Percentiles rank a stretch among this genome's conserved stretches.
phyloP scores from a whole-genome alignment of 2,797 vertebrate species.

The Sandelia bainsii region DNA sequence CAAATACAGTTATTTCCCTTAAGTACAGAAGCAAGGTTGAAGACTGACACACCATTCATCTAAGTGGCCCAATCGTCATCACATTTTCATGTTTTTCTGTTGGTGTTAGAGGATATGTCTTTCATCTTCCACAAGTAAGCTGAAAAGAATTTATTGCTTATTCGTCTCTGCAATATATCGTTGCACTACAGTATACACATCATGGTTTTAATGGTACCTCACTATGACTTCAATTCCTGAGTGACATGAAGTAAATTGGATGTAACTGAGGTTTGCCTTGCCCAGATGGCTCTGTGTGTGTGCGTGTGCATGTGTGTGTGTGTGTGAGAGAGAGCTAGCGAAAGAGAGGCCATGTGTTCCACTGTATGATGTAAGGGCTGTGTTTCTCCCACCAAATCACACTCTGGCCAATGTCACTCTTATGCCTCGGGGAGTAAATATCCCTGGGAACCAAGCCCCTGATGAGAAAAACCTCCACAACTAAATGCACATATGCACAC shows the following conservation, averaged over 20 bases:
- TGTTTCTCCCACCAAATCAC: constrained; percentile 75
- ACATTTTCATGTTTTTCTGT: constrained; percentile 29
- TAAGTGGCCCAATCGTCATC: constrained; percentile 1
- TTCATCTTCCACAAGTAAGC: constrained; percentile 38
- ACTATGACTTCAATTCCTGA: constrained; percentile 56
- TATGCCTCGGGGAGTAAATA: constrained; percentile 75
- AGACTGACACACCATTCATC: constrained; percentile 24
- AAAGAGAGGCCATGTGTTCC: constrained; percentile 70
- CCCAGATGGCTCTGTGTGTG: constrained; percentile 62
- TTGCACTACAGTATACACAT: constrained; percentile 10
- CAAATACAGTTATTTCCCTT: background rate
- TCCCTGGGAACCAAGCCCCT: constrained; percentile 80
- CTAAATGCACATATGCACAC: constrained; percentile 12
- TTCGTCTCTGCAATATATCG: constrained; percentile 28
- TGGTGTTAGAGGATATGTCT: constrained; percentile 18
- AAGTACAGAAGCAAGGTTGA: background rate
- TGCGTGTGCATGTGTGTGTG: constrained; percentile 32
- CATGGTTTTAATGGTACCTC: constrained; percentile 43
- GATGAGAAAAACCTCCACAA: constrained; percentile 55
- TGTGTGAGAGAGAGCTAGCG: constrained; percentile 3
- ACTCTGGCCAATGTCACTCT: constrained; percentile 82
- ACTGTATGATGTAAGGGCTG: constrained; percentile 72
- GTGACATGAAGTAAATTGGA: constrained; percentile 67
- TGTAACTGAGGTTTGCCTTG: constrained; percentile 68
- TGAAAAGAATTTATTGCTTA: constrained; percentile 35